Conservation (phyloP, 2,797 vertebrate species). For the Danio choprae region DNA sequence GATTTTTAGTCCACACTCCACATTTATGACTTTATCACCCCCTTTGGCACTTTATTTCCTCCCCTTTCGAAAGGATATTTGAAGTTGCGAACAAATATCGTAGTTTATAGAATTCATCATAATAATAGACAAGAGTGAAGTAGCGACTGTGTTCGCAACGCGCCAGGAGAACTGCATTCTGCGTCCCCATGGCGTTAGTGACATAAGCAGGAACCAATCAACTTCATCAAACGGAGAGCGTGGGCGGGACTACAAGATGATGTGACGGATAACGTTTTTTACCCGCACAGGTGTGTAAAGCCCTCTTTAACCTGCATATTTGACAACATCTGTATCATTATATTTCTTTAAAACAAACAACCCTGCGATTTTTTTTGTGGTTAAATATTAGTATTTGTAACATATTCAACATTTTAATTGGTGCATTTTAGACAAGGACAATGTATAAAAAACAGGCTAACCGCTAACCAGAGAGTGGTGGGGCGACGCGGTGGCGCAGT, state of each 20-base stretch:
- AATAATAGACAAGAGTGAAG: slow-evolving; percentile 1
- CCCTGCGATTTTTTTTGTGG: too few species aligned
- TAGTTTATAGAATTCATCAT: slow-evolving; percentile 1
- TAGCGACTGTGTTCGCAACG: neutral
- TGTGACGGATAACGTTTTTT: slow-evolving; percentile 2
- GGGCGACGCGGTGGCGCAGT: too few species aligned
- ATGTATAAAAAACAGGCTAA: neutral
- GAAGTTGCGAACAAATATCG: neutral
- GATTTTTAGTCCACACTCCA: slow-evolving; percentile 12
- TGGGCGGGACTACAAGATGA: slow-evolving; percentile 6
- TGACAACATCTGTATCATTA: neutral
- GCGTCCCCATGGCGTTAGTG: slow-evolving; percentile 10
- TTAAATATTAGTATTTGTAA: too few species aligned
- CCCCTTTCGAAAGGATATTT: neutral
- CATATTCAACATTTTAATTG: too few species aligned
- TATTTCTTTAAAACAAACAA: neutral
- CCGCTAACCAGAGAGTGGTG: too few species aligned
- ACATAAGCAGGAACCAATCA: slow-evolving; percentile 42
- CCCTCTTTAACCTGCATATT: neutral
- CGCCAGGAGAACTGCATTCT: slow-evolving; percentile 4
- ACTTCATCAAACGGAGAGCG: too few species aligned
- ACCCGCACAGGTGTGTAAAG: slow-evolving; percentile 28
- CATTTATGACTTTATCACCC: neutral
- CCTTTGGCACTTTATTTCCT: neutral
- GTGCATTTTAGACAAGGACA: neutral